Conservation (phyloP, 2,888 invertebrate genomes). For the Caenorhabditis japonica region DNA sequence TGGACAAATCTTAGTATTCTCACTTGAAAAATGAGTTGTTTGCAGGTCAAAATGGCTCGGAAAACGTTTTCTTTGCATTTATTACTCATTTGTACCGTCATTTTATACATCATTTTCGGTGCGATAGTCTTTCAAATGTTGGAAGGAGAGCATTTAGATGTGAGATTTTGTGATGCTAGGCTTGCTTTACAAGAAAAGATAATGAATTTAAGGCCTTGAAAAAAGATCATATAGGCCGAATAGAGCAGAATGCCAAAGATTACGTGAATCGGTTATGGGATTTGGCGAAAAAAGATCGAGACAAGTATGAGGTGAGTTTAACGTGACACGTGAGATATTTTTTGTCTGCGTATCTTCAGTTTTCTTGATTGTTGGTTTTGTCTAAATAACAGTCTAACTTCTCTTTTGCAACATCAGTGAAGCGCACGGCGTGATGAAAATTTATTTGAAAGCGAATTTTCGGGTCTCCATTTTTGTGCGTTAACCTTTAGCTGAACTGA, state of each 20-base stretch:
- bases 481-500: no score
- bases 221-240: conserved; percentile 61
- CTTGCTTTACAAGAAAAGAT: not conserved
- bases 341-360: no score
- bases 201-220: conserved; percentile 53
- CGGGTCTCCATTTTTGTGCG: no score
- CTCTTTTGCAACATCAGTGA: no score
- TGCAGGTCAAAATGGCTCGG: conserved; percentile 54
- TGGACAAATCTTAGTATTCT: conserved; percentile 5
- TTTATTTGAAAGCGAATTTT: no score
- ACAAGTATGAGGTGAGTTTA: conserved; percentile 34
- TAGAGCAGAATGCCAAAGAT: conserved; percentile 60
- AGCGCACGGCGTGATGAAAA: no score
- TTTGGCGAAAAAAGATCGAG: conserved; percentile 38
- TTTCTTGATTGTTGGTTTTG: no score
- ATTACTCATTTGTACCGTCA: conserved; percentile 66
- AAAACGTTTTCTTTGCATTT: conserved; percentile 71
- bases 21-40: conserved; percentile 18
- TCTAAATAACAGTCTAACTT: no score
- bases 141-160: conserved; percentile 62
- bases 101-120: conserved; percentile 71
- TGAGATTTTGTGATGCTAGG: conserved; percentile 4
- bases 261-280: conserved; percentile 65
- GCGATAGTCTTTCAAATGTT: conserved; percentile 60
- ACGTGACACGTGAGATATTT: no score